These are phyloP conservation scores for Hemithea aestivaria DNA, from an alignment of 2,888 invertebrate genomes.

Conservation along the genomic window DNA sequence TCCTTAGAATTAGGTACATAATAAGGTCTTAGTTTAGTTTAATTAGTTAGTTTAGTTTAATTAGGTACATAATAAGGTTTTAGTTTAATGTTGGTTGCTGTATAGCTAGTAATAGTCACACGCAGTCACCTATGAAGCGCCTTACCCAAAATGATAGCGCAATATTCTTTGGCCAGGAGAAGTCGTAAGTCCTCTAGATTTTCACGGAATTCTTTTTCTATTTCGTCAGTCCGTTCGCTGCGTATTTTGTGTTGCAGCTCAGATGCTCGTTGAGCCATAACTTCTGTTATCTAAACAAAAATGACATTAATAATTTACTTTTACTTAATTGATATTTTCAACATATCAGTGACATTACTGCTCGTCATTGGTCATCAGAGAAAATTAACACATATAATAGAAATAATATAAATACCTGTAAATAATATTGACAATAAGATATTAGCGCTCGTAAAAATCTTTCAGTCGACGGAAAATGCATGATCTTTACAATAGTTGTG, in stretches of 20 bases:
- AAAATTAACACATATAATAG: too few relatives aligned
- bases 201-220: conserved; percentile 57
- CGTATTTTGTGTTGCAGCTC: conserved; percentile 62
- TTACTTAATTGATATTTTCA: too few relatives aligned
- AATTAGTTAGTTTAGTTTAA: too few relatives aligned
- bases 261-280: conserved; percentile 57
- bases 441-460: conserved; percentile 76
- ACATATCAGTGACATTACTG: too few relatives aligned
- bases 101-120: not conserved
- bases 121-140: not conserved
- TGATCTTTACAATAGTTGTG: conserved; percentile 68
- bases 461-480: conserved; percentile 73
- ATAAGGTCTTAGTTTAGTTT: too few relatives aligned
- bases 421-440: conserved; percentile 79
- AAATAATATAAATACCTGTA: conserved; percentile 72
- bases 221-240: conserved; percentile 48
- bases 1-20: too few relatives aligned
- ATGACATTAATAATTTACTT: too few relatives aligned
- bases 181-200: conserved; percentile 75
- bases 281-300: conserved; percentile 57
- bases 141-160: conserved; percentile 64
- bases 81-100: too few relatives aligned
- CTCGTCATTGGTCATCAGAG: too few relatives aligned
- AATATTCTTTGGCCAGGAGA: conserved; percentile 77
- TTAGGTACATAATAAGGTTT: too few relatives aligned